A percentile compares a stretch with the other conserved stretches of the same genome.
Conservation (phyloP, 2,113 vertebrate species). For the Trichechus manatus region DNA sequence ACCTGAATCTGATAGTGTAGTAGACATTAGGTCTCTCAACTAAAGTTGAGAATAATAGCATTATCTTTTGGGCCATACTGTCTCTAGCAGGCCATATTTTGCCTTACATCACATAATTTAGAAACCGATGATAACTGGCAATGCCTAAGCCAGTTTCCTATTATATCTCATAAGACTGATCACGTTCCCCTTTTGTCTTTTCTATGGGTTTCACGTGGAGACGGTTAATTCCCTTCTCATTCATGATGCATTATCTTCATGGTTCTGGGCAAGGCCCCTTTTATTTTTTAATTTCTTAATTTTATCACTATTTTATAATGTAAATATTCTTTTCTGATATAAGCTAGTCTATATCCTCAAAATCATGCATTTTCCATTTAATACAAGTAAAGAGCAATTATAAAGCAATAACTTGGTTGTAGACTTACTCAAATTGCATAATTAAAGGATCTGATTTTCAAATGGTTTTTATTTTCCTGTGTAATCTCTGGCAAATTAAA, state of each 20-base stretch:
- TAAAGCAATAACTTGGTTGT: neutral
- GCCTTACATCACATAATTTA: neutral
- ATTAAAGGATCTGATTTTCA: constrained; percentile 2
- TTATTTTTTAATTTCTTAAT: neutral
- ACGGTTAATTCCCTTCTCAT: neutral
- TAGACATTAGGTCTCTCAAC: neutral
- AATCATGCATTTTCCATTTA: constrained; percentile 30
- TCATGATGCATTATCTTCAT: neutral
- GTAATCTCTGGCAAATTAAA: neutral
- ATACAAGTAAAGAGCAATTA: neutral
- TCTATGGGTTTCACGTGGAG: neutral
- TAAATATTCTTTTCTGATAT: neutral
- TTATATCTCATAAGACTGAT: neutral
- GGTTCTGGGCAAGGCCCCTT: neutral
- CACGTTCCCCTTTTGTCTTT: neutral
- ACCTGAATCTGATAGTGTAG: neutral
- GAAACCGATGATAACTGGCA: neutral
- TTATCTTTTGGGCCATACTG: neutral
- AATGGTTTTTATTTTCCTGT: neutral
- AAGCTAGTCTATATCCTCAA: neutral
- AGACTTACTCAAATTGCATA: neutral
- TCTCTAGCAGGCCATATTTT: neutral
- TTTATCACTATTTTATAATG: neutral
- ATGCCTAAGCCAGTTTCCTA: neutral
- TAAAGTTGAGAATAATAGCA: neutral